Percentiles rank a stretch among this genome's conserved stretches.
These are phyloP conservation scores for Nephrotoma guestfalica DNA, from an alignment of 2,888 invertebrate genomes.

Conservation along the genomic window DNA sequence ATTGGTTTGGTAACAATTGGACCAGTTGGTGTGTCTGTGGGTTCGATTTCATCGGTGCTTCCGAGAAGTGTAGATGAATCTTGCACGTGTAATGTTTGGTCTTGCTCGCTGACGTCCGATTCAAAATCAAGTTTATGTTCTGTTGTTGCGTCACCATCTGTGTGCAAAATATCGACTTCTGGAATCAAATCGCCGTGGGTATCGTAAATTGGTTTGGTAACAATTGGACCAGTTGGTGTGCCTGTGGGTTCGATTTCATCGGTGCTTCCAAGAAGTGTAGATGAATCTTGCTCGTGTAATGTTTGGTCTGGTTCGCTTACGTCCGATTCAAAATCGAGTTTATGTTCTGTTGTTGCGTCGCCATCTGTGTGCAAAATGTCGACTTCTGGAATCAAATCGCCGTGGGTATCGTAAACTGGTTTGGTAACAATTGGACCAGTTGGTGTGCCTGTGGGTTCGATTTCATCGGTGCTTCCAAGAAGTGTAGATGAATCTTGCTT, in stretches of 20 bases:
- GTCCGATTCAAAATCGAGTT: background rate
- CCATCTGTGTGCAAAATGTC: background rate
- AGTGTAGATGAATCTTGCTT: background rate
- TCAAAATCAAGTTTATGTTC: background rate
- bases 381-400: background rate
- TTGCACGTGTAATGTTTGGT: background rate
- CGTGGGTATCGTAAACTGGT: background rate
- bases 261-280: background rate
- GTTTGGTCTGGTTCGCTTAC: background rate
- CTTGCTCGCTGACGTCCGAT: background rate
- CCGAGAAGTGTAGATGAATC: background rate
- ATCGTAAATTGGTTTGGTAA: background rate
- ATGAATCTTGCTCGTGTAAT: background rate
- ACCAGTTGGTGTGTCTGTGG: too few relatives aligned
- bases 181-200: background rate
- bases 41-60: too few relatives aligned
- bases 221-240: too few relatives aligned
- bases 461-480: background rate
- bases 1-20: too few relatives aligned
- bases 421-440: background rate
- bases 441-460: background rate
- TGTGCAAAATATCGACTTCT: background rate
- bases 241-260: too few relatives aligned
- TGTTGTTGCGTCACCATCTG: background rate
- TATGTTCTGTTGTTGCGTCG: background rate